Base-by-base conservation (phyloP, 2,113 vertebrate genomes). In the Alaudala cheleensis region DNA sequence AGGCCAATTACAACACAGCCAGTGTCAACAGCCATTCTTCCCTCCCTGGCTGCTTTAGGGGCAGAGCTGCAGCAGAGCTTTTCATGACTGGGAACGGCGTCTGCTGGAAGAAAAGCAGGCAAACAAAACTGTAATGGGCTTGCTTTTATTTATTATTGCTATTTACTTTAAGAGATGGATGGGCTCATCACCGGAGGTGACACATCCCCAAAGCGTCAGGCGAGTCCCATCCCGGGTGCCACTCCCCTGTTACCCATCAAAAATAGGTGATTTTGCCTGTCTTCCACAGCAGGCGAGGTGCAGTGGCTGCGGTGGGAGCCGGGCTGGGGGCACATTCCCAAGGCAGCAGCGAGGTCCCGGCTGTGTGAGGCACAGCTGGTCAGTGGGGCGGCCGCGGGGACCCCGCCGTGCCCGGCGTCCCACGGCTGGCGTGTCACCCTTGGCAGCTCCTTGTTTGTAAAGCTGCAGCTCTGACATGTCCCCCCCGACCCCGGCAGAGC, bases 61-160 rank as follows among this genome's bases (percentile, higher is more conserved):
- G 45, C 50, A 85, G 67, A 23, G 47, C 29, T 74, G 50, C 54
- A 84, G 58, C 6, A 2, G 28, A 79, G n/a, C 13, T 58, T 65
- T 73, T 51, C 1, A 5, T 2, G 44, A 24, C 47, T 70, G 57
- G 62, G 49, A 91, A 31, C 0, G 0, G 23, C 0, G 0, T 42
- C 29, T 54, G 64, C 64, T 84, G 23, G 29, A 51, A 24, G 70
- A 85, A 81, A 42, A 31, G 12, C 45, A 60, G 51, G 53, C 8
- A 73, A 65, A 54, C 25, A 65, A 39, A 22, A 71, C 50, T 21
- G 9, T 49, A 67, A 58, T 20, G n/a, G 24, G 0, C 26, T 77
- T 45, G 25, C 3, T 44, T 65, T 25, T 23, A 25, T 64, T 39
- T 69, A 28, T 45, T 44, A 15, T 28, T 33, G 12, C 8, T 51